A percentile compares a stretch with the other conserved stretches of the same genome.
Evolutionary conservation across 2,888 invertebrate species (phyloP).

Genomic region (Macaria liturata): DNA sequence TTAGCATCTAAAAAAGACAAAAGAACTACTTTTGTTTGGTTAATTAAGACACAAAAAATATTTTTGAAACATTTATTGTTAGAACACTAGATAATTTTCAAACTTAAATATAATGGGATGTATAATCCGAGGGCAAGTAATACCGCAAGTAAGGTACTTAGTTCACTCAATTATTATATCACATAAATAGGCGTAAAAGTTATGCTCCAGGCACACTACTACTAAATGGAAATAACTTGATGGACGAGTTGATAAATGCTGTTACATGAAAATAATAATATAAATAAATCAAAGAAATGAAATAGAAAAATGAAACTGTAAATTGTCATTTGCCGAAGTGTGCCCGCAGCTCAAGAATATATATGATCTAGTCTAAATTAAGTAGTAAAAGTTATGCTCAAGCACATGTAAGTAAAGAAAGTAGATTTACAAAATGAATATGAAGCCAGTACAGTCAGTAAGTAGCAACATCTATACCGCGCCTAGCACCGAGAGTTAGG

Average conservation of each 20-base stretch:
- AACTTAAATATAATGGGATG: conserved; percentile 63
- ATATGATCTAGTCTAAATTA: conserved; percentile 4
- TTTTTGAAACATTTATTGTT: conserved; percentile 36
- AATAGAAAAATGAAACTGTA: no score
- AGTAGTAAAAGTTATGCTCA: conserved; percentile 16
- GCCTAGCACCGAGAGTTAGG: conserved; percentile 6
- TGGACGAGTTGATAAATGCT: no score
- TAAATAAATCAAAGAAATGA: no score
- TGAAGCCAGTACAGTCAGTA: conserved; percentile 3
- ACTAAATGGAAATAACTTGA: no score
- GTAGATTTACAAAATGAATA: neutral
- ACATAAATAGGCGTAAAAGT: conserved; percentile 31
- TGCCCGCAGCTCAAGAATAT: conserved; percentile 3
- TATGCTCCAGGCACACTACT: conserved; percentile 4
- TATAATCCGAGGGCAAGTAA: conserved; percentile 56
- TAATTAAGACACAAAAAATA: neutral
- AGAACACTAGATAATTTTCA: conserved; percentile 53
- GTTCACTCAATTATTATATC: conserved; percentile 25
- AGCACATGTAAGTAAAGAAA: conserved; percentile 14
- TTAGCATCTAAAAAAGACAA: no score
- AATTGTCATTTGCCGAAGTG: neutral
- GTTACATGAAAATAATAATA: no score
- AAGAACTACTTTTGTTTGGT: no score
- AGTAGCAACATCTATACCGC: neutral
- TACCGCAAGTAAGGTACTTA: conserved; percentile 34